Percentiles rank a stretch among this genome's conserved stretches.
phyloP scores from a whole-genome alignment of 2,888 invertebrate genomes.

The Scaptomyza flava region DNA sequence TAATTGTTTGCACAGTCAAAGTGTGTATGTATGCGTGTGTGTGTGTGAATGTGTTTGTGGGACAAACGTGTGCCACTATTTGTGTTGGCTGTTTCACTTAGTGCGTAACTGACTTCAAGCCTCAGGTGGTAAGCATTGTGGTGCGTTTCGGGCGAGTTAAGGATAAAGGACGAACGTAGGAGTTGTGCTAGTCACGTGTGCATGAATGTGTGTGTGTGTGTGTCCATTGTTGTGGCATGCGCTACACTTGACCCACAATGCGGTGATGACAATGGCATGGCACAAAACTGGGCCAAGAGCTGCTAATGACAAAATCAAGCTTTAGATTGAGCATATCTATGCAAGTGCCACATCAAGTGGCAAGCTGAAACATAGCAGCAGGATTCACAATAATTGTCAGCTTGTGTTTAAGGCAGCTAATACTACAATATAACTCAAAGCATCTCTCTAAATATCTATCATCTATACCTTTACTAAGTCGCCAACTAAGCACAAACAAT shows the following conservation, averaged over 20 bases:
- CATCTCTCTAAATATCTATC: not conserved
- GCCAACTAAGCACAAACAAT: conserved; percentile 39
- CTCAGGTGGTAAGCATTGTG: conserved; percentile 48
- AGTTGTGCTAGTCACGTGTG: not conserved
- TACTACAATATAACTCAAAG: not conserved
- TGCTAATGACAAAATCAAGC: conserved; percentile 50
- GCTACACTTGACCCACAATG: conserved; percentile 68
- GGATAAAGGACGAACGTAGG: not conserved
- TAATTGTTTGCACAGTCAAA: conserved; percentile 60
- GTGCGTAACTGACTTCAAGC: conserved; percentile 58
- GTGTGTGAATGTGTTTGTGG: conserved; percentile 38
- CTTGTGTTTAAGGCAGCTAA: not conserved
- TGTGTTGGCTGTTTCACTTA: conserved; percentile 77
- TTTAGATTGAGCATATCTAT: conserved; percentile 17
- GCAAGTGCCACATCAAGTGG: not conserved
- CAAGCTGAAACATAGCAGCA: conserved; percentile 1
- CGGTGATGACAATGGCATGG: conserved; percentile 48
- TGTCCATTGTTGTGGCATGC: conserved; percentile 61
- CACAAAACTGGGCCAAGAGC: conserved; percentile 25
- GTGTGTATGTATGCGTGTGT: conserved; percentile 25
- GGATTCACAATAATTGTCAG: conserved; percentile 24
- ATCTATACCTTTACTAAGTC: not conserved
- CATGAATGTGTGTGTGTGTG: not conserved
- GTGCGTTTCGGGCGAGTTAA: not conserved
- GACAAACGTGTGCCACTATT: conserved; percentile 60